These are phyloP conservation scores for Sparidentex hasta DNA, from an alignment of 2,797 vertebrate genomes.

Conservation along the genomic window DNA sequence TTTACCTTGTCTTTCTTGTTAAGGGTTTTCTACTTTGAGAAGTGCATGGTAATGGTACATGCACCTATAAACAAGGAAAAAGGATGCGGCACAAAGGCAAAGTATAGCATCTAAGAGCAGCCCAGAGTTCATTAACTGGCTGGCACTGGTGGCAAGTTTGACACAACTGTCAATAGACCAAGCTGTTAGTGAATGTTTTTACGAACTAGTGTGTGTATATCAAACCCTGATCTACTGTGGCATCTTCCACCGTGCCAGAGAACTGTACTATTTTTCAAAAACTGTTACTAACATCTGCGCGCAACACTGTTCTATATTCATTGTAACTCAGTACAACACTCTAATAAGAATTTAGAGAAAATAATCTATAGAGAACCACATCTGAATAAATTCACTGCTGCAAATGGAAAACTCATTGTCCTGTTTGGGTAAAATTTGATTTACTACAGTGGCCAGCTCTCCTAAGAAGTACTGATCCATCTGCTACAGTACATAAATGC, in stretches of 20 bases:
- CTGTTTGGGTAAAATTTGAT: no score
- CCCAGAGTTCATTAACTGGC: background rate
- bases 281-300: background rate
- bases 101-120: background rate
- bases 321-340: background rate
- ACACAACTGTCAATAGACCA: background rate
- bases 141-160: no score
- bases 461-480: background rate
- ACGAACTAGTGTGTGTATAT: background rate
- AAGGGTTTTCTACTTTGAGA: background rate
- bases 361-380: no score
- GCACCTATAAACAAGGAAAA: background rate
- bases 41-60: no score
- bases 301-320: background rate
- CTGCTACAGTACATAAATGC: background rate
- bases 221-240: background rate
- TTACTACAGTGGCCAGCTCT: background rate
- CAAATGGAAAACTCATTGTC: no score
- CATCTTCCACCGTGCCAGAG: background rate
- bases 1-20: constrained; percentile 31
- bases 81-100: background rate
- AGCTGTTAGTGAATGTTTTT: background rate
- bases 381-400: no score
- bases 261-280: background rate
- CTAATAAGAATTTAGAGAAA: no score